Evolutionary conservation across 2,888 invertebrate genomes (phyloP).

Genomic region (Anarsia innoxiella): DNA sequence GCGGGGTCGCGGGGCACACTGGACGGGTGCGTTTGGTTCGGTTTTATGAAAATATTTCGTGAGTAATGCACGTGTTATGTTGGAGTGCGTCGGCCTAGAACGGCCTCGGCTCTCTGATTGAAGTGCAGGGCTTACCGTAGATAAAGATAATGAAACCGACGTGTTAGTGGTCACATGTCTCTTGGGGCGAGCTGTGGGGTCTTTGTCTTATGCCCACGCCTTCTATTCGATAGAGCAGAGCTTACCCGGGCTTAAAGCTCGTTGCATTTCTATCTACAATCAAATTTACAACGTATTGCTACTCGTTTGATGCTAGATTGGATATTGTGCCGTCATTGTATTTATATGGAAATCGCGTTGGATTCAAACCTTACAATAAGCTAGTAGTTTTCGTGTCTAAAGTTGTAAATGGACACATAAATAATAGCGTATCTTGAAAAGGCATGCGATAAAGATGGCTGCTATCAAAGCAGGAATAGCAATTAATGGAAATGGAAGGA

Average conservation of each 20-base stretch:
- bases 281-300: slow-evolving; percentile 49
- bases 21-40: slow-evolving; percentile 67
- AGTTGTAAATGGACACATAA: slow-evolving; percentile 9
- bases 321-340: slow-evolving; percentile 26
- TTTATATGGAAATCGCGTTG: slow-evolving; percentile 22
- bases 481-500: slow-evolving; percentile 4
- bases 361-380: slow-evolving; percentile 10
- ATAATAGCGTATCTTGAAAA: slow-evolving; percentile 6
- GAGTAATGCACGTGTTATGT: slow-evolving; percentile 75
- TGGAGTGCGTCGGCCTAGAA: slow-evolving; percentile 68
- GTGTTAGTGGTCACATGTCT: slow-evolving; percentile 28
- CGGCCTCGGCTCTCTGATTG: slow-evolving; percentile 67
- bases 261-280: slow-evolving; percentile 50
- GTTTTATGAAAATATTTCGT: slow-evolving; percentile 76
- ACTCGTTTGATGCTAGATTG: slow-evolving; percentile 34
- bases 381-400: slow-evolving; percentile 9
- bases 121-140: slow-evolving; percentile 47
- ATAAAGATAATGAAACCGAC: slow-evolving; percentile 43
- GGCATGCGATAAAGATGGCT: slow-evolving; percentile 4
- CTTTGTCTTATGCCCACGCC: slow-evolving; percentile 48
- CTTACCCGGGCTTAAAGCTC: slow-evolving; percentile 33
- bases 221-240: slow-evolving; percentile 34
- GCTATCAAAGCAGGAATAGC: background rate
- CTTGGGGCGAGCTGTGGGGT: slow-evolving; percentile 28
- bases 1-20: slow-evolving; percentile 39